These are phyloP conservation scores for Mesembrinibis cayennensis DNA, from an alignment of 2,113 vertebrate species.

Conservation along the genomic window DNA sequence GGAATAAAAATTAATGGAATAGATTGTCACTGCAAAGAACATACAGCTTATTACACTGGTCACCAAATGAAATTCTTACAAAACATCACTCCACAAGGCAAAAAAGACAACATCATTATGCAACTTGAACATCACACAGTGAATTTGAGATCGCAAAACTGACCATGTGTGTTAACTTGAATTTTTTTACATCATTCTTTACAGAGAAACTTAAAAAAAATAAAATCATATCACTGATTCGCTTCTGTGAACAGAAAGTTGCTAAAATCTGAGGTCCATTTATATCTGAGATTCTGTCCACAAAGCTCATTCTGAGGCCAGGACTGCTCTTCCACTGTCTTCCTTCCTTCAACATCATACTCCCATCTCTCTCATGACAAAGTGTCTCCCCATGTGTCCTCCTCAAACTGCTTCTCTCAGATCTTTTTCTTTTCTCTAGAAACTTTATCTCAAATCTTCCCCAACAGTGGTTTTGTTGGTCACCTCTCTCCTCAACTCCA, in stretches of 20 bases:
- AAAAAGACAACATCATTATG: not conserved
- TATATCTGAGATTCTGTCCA: not conserved
- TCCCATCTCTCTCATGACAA: not conserved
- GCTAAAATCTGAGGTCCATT: not conserved
- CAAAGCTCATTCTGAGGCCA: not conserved
- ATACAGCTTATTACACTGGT: not conserved
- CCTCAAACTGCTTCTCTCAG: not conserved
- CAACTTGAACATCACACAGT: not conserved
- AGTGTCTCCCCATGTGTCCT: not conserved
- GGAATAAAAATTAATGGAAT: not conserved
- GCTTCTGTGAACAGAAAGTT: not conserved
- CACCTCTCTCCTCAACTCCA: not conserved
- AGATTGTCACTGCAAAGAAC: not conserved
- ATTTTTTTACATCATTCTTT: not conserved
- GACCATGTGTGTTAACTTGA: not conserved
- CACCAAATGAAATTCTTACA: not conserved
- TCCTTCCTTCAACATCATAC: not conserved
- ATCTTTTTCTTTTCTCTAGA: not conserved
- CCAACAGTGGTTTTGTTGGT: not conserved
- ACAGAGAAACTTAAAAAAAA: not conserved
- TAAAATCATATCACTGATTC: not conserved
- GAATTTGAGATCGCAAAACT: not conserved
- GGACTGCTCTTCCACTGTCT: not conserved
- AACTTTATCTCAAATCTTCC: not conserved
- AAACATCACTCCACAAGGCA: not conserved